Evolutionary conservation across 2,797 vertebrate genomes (phyloP).

Genomic region (Tokudaia tokunoshimensis): DNA sequence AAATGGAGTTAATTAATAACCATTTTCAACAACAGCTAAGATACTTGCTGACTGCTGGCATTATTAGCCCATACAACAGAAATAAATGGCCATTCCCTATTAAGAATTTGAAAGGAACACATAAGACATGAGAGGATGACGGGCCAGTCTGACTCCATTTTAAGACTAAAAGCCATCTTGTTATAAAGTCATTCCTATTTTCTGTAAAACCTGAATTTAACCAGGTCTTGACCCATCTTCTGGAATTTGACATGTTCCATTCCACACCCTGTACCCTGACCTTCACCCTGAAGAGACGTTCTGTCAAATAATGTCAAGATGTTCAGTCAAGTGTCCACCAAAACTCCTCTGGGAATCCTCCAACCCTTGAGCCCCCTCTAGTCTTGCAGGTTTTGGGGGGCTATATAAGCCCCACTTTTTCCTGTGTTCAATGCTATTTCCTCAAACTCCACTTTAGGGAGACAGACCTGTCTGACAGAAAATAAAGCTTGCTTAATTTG

Average conservation of each 20-base stretch:
- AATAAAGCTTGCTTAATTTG: background rate
- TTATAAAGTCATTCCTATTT: background rate
- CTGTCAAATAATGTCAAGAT: background rate
- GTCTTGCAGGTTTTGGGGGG: background rate
- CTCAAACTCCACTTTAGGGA: background rate
- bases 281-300: background rate
- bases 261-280: background rate
- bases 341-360: background rate
- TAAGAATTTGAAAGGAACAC: background rate
- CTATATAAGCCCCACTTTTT: background rate
- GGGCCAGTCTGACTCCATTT: background rate
- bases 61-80: background rate
- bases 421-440: background rate
- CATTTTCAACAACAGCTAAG: background rate
- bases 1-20: background rate
- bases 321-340: background rate
- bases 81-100: background rate
- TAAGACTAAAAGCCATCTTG: background rate
- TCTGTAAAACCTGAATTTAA: background rate
- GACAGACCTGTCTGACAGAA: background rate
- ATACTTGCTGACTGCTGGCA: background rate
- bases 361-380: background rate
- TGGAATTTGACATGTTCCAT: background rate
- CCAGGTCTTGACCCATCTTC: background rate
- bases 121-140: background rate